Percentiles rank a stretch among this genome's conserved stretches.
phyloP scores from a whole-genome alignment of 2,113 vertebrate species.

The Grammomys surdaster region DNA sequence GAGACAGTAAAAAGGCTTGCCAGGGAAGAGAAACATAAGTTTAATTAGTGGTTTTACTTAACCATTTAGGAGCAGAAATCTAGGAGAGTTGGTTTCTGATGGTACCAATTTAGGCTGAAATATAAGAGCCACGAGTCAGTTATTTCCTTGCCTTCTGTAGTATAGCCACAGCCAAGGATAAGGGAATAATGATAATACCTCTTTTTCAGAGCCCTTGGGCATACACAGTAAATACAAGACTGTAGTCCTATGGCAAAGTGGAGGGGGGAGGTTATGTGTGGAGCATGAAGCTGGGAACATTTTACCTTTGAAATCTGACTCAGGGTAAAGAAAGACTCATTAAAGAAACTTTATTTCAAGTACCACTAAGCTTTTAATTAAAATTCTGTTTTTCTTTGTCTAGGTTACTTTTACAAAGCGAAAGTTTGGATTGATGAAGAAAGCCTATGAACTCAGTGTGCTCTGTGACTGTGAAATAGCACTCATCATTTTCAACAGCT shows the following conservation, averaged over 20 bases:
- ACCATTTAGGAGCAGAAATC: not conserved
- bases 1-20: not conserved
- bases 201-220: not conserved
- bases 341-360: not conserved
- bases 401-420: constrained; percentile 99
- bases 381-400: constrained; percentile 68
- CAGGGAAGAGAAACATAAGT: not conserved
- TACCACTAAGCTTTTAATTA: constrained; percentile 14
- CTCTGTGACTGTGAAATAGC: constrained; percentile 99
- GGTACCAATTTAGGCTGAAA: not conserved
- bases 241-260: not conserved
- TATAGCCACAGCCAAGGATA: not conserved
- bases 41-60: not conserved
- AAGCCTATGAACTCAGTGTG: constrained; percentile 99
- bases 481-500: constrained; percentile 99
- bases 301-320: not conserved
- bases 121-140: not conserved
- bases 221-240: not conserved
- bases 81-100: not conserved
- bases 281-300: not conserved
- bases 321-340: not conserved
- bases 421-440: constrained; percentile 99
- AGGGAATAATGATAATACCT: not conserved
- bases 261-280: not conserved
- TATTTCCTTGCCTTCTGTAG: not conserved